Base-by-base conservation (phyloP, 2,888 invertebrate genomes). In the Deilephila elpenor region DNA sequence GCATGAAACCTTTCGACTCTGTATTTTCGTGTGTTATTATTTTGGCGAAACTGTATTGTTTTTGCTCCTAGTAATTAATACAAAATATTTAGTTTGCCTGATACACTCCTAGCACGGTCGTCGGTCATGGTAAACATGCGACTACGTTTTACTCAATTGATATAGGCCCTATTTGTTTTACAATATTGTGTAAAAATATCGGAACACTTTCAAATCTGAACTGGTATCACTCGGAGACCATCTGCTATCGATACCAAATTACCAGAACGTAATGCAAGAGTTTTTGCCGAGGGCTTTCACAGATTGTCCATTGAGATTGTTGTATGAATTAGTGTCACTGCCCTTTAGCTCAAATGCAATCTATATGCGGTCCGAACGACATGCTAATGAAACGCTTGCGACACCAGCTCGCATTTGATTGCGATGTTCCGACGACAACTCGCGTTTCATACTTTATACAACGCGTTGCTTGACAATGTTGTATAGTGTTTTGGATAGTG, bases 331-430 rank as follows among this genome's bases (percentile, higher is more conserved):
- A 67, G 67, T 44, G 67, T 44, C 64, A 51, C 25, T 67, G 67
- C 67, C 51, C 67, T 67, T 44, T 67, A 17, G 67, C 25, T 67
- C 51, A 51, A 67, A 37, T n/a, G 67, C 51, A 67, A 67, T 67
- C 67, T 67, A 37, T 25, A 51, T 6, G 67, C 44, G 37, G 64
- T 64, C 37, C n/a, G n/a, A n/a, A 56, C 56, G 20, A 44, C 67
- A 51, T 51, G 44, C 67, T 67, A 67, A 67, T 67, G 67, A 67
- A 67, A 67, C 44, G 44, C 25, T 67, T 67, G 67, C 67, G 51
- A 67, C 25, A 51, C 14, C 20, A 20, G 67, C 25, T 67, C 67
- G 44, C 67, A 51, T 67, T 67, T 29, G 20, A 25, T 51, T 67
- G 25, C 67, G 67, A 67, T 67, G 67, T 44, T 67, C 67, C 25